Evolutionary conservation across 1,140 invertebrate genomes (phyloP), one percentile per base, ranked within the genome.

Genomic region (Drosophila bocqueti): DNA sequence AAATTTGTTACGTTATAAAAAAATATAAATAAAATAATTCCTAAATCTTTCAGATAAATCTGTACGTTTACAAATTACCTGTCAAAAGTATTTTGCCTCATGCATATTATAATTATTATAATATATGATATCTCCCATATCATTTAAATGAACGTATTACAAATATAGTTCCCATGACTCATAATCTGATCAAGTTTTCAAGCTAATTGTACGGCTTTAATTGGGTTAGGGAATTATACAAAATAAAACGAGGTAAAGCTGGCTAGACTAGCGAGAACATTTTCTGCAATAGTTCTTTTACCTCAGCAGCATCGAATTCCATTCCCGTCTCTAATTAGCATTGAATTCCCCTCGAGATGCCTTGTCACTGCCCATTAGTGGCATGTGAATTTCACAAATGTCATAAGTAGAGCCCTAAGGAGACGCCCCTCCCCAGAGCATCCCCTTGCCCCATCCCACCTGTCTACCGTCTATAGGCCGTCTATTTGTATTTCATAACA

Each of bases 401-500:
- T 66, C 68, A 71, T 75, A 63, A 72, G 73, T 54, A 45, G 61
- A 81, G 60, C 65, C 42, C 66, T 34, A 11, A 36, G 26, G 52
- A 34, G 52, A 26, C n/a, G 29, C 21, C 57, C 52, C 34, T 18
- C 9, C 50, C 42, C 36, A n/a, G 18, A 24, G 52, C 15, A n/a
- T 43, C 15, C 36, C 31, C 42, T 10, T 58, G 21, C 26, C 16
- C 4, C 43, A 21, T 11, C 15, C 36, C 36, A 52, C 47, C 77
- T 43, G 46, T 16, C 18, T 49, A 29, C 66, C 49, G 66, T 69
- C 66, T 80, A 68, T 72, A 82, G 75, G 75, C 71, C 66, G 68
- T 76, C 81, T 75, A 83, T 82, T 79, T 65, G 76, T 81, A 87
- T 87, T 87, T 87, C 84, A 81, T 87, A 87, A 87, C 84, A 87